Evolutionary conservation across 2,113 vertebrate genomes (phyloP).

Genomic region (Mirounga angustirostris): DNA sequence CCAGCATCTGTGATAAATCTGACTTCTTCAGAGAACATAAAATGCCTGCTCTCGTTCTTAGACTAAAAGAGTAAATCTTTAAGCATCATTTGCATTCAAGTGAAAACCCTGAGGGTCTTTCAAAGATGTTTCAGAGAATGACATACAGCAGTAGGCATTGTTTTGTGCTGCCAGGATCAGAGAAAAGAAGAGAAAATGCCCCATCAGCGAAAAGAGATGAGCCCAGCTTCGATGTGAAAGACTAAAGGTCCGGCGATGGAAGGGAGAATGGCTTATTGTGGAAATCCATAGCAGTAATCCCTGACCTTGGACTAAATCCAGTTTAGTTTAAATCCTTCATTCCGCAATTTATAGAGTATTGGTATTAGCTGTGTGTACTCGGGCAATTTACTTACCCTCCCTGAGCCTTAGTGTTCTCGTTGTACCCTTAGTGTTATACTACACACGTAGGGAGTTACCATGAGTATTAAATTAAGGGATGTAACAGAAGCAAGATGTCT

Average conservation of each 20-base stretch:
- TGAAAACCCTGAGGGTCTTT: constrained; percentile 45
- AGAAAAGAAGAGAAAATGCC: constrained; percentile 30
- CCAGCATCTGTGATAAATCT: constrained; percentile 56
- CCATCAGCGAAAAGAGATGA: not conserved
- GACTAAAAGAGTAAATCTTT: constrained; percentile 63
- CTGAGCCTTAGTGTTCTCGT: not conserved
- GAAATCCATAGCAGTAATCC: not conserved
- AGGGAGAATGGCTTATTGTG: not conserved
- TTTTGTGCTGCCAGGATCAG: not conserved
- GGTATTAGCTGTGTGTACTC: not conserved
- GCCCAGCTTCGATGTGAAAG: not conserved
- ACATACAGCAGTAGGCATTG: not conserved
- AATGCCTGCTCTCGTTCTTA: constrained; percentile 27
- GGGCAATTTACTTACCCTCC: not conserved
- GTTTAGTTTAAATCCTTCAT: not conserved
- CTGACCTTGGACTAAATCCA: not conserved
- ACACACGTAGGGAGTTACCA: not conserved
- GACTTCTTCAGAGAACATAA: constrained; percentile 55
- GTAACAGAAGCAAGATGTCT: not conserved
- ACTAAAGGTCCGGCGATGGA: not conserved
- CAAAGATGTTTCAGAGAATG: constrained; percentile 6
- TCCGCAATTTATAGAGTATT: not conserved
- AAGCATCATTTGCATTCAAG: constrained; percentile 64
- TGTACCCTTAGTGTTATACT: not conserved
- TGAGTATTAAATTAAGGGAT: not conserved